A percentile compares a stretch with the other conserved stretches of the same genome.
Conservation (phyloP, 2,113 vertebrate species). For the Eidolon helvum region DNA sequence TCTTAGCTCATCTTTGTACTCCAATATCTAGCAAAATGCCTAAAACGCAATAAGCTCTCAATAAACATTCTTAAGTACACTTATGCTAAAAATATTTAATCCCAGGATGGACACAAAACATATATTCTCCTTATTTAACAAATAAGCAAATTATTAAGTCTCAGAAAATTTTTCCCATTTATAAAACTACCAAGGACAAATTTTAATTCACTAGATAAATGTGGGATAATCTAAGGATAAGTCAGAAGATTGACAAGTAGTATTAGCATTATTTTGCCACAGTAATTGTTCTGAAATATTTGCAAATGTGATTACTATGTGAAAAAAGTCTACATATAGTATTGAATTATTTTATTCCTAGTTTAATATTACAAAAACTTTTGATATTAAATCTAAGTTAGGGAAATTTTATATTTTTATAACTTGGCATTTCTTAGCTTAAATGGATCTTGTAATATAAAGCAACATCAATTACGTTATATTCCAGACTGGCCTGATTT, state of each 20-base stretch:
- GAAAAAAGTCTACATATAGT: not conserved
- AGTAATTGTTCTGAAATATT: not conserved
- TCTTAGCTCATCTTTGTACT: not conserved
- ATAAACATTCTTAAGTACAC: not conserved
- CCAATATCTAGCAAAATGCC: not conserved
- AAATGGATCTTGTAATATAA: not conserved
- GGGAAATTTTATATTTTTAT: conserved; percentile 16
- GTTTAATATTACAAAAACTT: not conserved
- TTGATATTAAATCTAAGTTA: not conserved
- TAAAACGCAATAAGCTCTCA: not conserved
- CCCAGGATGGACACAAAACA: not conserved
- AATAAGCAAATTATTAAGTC: not conserved
- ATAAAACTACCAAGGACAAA: not conserved
- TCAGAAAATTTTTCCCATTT: not conserved
- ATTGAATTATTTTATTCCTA: not conserved
- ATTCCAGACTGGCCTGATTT: not conserved
- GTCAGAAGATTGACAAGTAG: not conserved
- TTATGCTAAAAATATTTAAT: not conserved
- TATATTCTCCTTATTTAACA: not conserved
- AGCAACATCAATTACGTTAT: not conserved
- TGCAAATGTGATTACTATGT: not conserved
- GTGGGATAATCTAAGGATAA: not conserved
- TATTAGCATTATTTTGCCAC: not conserved
- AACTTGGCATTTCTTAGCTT: not conserved
- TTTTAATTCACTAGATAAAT: not conserved